Evolutionary conservation across 2,888 invertebrate species (phyloP).

Genomic region (Deilephila elpenor): DNA sequence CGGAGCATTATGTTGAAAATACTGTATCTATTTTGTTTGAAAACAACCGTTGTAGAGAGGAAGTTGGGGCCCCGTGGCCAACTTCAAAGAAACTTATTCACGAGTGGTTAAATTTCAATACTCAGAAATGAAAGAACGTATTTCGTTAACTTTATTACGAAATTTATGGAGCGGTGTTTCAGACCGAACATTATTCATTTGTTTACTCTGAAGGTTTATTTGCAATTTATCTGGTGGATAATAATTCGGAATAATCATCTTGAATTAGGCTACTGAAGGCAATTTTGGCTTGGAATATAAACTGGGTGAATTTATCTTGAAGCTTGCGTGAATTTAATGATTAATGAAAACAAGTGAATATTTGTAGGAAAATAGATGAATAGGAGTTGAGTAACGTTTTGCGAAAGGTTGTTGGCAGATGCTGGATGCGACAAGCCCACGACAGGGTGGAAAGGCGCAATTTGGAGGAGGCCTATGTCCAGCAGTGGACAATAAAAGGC

Average conservation of each 20-base stretch:
- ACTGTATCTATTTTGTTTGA: conserved; percentile 14
- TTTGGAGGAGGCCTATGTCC: too few species aligned
- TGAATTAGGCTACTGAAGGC: background rate
- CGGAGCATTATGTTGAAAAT: background rate
- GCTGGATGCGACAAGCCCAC: too few species aligned
- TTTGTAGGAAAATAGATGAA: too few species aligned
- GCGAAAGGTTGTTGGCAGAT: too few species aligned
- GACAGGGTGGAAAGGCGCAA: too few species aligned
- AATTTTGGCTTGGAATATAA: background rate
- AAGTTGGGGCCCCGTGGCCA: background rate
- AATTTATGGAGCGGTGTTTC: conserved; percentile 15
- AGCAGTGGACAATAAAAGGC: too few species aligned
- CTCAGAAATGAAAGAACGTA: conserved; percentile 22
- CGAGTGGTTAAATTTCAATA: conserved; percentile 28
- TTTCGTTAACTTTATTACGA: conserved; percentile 17
- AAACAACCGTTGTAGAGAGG: conserved; percentile 12
- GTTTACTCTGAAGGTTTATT: conserved; percentile 1
- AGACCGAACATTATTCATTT: conserved; percentile 16
- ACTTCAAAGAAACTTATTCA: conserved; percentile 24
- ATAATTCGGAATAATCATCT: background rate
- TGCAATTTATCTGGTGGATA: conserved; percentile 3
- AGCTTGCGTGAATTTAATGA: too few species aligned
- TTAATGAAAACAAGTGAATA: too few species aligned
- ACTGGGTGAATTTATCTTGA: too few species aligned
- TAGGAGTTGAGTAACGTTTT: too few species aligned